Base-by-base conservation (phyloP, 2,113 vertebrate genomes). In the Solea senegalensis region DNA sequence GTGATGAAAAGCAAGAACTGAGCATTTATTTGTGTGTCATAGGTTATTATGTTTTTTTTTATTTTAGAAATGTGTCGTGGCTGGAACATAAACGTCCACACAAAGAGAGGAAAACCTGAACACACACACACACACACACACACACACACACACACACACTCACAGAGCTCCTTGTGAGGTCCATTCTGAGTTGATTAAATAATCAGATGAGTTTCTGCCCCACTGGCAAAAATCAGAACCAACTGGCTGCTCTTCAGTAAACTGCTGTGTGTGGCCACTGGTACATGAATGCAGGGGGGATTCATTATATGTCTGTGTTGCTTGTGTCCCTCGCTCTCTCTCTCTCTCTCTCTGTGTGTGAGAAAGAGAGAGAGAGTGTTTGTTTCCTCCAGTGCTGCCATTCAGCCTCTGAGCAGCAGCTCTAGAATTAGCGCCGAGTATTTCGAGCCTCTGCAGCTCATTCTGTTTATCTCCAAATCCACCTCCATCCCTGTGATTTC, bases 141-240 rank as follows among this genome's bases (percentile, higher is more conserved):
- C 21, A 21, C 21, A 21, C 21, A 21, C 21, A 21, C 21, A 21
- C 21, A 21, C 21, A 57, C 27, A 54, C 0, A 56, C 58, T 57
- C 54, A 65, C 28, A 12, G 2, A 45, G 48, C 70, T 73, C 72
- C 16, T 13, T 72, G 74, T 73, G 85, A 80, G 78, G 60, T 75
- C 76, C 66, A 60, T 78, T 87, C 39, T 65, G 8, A 82, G 8
- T 40, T 74, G 59, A 84, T 87, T 85, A 88, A 89, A 87, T 87
- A 81, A 90, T 90, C 83, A 87, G 79, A 44, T 48, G 7, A 11
- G 54, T 84, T 78, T 81, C 74, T 67, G 68, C 78, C 82, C 86
- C 69, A 79, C 85, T 28, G 74, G 72, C 74, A 82, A 53, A 84
- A 88, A 88, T 86, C 80, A 76, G 65, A 80, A 45, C 60, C 59